Conservation (phyloP, 2,797 vertebrate species). For the Knipowitschia caucasica region DNA sequence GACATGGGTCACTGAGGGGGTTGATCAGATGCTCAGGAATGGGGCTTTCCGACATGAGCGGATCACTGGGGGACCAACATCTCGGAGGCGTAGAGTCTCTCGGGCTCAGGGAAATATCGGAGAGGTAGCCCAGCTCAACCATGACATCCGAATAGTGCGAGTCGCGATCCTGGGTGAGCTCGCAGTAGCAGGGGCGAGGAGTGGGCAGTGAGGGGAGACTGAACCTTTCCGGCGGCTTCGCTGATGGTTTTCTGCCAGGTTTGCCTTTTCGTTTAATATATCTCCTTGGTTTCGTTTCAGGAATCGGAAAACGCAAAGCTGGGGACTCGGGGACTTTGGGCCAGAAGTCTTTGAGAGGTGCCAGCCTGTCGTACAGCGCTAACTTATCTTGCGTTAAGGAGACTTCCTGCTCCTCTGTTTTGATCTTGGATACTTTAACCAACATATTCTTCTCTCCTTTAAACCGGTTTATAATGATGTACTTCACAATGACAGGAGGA, state of each 20-base stretch:
- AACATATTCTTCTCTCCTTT: conserved; percentile 99
- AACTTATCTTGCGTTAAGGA: conserved; percentile 87
- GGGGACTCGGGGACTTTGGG: conserved; percentile 92
- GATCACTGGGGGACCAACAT: conserved; percentile 97
- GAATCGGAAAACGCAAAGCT: conserved; percentile 86
- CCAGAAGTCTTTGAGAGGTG: conserved; percentile 96
- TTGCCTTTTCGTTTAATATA: conserved; percentile 86
- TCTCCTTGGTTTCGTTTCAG: conserved; percentile 88
- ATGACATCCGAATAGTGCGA: conserved; percentile 90
- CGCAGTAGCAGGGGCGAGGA: conserved; percentile 84
- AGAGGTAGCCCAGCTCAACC: conserved; percentile 94
- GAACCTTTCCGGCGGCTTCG: conserved; percentile 60
- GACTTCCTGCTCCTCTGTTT: conserved; percentile 83
- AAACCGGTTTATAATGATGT: conserved; percentile 98
- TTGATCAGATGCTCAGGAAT: conserved; percentile 79
- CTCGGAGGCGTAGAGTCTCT: conserved; percentile 89
- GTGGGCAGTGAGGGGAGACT: conserved; percentile 75
- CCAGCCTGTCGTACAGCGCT: conserved; percentile 84
- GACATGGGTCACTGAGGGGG: conserved; percentile 77
- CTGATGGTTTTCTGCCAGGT: conserved; percentile 83
- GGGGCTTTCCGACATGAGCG: conserved; percentile 76
- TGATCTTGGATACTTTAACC: conserved; percentile 93
- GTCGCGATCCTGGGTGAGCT: conserved; percentile 86
- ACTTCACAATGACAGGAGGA: conserved; percentile 96
- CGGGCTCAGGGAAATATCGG: conserved; percentile 89